phyloP scores from a whole-genome alignment of 2,888 invertebrate species.

The Pyrochroa serraticornis region DNA sequence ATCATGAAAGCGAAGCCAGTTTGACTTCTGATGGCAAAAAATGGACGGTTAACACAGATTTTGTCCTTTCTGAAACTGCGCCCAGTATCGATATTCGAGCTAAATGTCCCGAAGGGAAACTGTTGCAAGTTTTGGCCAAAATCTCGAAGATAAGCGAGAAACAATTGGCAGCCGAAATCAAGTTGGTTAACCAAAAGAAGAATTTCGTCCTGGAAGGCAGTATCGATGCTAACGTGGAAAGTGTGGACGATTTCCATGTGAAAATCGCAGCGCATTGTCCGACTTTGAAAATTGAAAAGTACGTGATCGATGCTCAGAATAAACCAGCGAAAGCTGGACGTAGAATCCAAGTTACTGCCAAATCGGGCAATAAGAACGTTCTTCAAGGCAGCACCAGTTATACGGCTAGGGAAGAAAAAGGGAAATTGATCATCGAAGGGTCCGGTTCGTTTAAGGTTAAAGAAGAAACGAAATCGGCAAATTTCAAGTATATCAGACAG shows the following conservation, averaged over 20 bases:
- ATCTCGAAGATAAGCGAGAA: slow-evolving; percentile 61
- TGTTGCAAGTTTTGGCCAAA: slow-evolving; percentile 56
- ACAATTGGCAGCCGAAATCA: slow-evolving; percentile 65
- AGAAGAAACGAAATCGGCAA: slow-evolving; percentile 71
- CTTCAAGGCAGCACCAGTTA: slow-evolving; percentile 76
- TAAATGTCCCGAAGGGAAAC: slow-evolving; percentile 60
- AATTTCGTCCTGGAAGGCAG: slow-evolving; percentile 63
- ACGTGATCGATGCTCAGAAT: slow-evolving; percentile 68
- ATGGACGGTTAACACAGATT: slow-evolving; percentile 62
- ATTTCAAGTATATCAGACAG: slow-evolving; percentile 75
- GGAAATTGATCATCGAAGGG: slow-evolving; percentile 76
- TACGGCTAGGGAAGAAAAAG: slow-evolving; percentile 72
- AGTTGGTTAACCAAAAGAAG: slow-evolving; percentile 41
- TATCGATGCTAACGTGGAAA: slow-evolving; percentile 63
- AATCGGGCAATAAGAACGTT: slow-evolving; percentile 69
- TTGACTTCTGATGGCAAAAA: slow-evolving; percentile 65
- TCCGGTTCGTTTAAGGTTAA: slow-evolving; percentile 74
- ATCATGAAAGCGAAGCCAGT: slow-evolving; percentile 54
- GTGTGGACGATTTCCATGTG: slow-evolving; percentile 70
- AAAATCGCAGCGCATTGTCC: slow-evolving; percentile 68
- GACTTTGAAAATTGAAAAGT: slow-evolving; percentile 68
- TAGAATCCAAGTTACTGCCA: slow-evolving; percentile 67
- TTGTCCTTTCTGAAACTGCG: slow-evolving; percentile 62
- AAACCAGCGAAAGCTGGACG: slow-evolving; percentile 65
- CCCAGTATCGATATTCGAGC: slow-evolving; percentile 65